These are phyloP conservation scores for Tipula helvola DNA, from an alignment of 2,888 invertebrate species.

Conservation along the genomic window DNA sequence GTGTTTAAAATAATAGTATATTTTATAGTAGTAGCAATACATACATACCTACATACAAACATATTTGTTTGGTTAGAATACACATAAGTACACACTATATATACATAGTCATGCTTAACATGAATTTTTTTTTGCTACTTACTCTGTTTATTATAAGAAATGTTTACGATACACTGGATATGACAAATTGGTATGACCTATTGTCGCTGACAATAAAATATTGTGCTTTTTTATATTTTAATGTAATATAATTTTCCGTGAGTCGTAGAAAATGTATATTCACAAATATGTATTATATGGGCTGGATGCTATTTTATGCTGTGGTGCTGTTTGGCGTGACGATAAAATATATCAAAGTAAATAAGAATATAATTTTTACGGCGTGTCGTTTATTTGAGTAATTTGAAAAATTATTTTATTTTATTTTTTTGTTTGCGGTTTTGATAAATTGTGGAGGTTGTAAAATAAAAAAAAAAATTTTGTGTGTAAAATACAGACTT, in stretches of 20 bases:
- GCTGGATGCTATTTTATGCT: background rate
- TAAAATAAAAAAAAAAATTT: background rate
- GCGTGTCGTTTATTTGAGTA: background rate
- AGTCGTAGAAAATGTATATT: background rate
- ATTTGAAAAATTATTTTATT: background rate
- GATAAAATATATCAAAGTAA: conserved; percentile 4
- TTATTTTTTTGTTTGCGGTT: background rate
- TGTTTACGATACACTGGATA: background rate
- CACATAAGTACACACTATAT: background rate
- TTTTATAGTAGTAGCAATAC: background rate
- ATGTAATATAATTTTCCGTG: background rate
- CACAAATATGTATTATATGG: background rate
- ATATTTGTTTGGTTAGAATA: background rate
- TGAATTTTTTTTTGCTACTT: background rate
- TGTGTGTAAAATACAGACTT: background rate
- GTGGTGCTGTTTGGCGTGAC: background rate
- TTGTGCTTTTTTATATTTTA: background rate
- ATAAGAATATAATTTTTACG: conserved; percentile 4
- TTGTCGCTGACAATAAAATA: conserved; percentile 4
- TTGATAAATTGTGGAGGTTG: background rate
- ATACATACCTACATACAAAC: background rate
- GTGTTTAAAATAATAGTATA: background rate
- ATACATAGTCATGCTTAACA: background rate
- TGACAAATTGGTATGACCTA: conserved; percentile 4
- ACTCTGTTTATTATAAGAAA: background rate